These are phyloP conservation scores for Trileptium ribeirensis DNA, from an alignment of 2,888 invertebrate genomes.

Conservation along the genomic window DNA sequence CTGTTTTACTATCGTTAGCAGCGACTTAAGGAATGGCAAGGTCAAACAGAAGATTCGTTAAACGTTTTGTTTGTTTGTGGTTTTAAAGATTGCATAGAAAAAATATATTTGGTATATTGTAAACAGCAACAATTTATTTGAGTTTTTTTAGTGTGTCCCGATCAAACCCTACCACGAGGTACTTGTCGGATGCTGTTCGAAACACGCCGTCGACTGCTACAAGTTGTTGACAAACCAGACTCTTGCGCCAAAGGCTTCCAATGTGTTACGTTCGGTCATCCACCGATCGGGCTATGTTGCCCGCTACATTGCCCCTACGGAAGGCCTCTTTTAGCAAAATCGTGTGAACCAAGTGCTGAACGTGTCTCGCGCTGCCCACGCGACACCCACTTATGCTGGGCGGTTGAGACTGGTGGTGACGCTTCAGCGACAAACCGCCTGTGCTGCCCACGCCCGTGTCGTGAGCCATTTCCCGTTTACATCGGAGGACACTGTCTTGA, in stretches of 20 bases:
- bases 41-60: too few relatives aligned
- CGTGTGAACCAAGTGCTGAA: constrained; percentile 45
- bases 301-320: constrained; percentile 49
- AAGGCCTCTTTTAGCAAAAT: constrained; percentile 44
- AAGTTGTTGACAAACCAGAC: constrained; percentile 35
- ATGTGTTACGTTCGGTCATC: constrained; percentile 49
- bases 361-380: constrained; percentile 37
- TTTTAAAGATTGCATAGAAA: too few relatives aligned
- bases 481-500: constrained; percentile 35
- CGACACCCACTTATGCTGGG: constrained; percentile 49
- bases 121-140: too few relatives aligned
- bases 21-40: too few relatives aligned
- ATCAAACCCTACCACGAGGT: background rate
- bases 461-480: constrained; percentile 49
- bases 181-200: background rate
- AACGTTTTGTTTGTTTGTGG: too few relatives aligned
- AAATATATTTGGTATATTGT: too few relatives aligned
- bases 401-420: constrained; percentile 28
- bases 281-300: constrained; percentile 50
- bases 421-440: constrained; percentile 45
- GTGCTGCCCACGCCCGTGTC: constrained; percentile 49
- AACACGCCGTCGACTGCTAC: background rate
- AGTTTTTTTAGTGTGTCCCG: background rate
- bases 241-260: constrained; percentile 41
- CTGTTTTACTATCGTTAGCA: too few relatives aligned